phyloP scores from a whole-genome alignment of 2,113 vertebrate genomes.

The Fulica atra region DNA sequence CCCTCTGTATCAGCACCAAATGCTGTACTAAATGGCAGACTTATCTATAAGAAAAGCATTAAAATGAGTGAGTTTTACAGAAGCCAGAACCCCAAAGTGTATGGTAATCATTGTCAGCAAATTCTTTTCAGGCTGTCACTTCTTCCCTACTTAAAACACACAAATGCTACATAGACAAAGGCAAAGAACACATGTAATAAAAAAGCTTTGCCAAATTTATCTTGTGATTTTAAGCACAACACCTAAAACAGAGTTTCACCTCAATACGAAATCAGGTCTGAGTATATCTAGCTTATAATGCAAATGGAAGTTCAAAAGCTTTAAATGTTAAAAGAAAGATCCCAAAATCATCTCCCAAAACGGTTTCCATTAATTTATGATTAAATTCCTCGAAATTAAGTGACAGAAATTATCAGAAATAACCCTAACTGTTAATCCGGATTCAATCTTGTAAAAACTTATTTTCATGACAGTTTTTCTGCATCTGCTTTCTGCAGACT shows the following conservation, averaged over 20 bases:
- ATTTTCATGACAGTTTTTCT: background rate
- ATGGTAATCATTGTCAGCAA: conserved; percentile 51
- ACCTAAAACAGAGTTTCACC: background rate
- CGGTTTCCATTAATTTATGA: background rate
- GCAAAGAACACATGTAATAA: background rate
- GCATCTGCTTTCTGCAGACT: background rate
- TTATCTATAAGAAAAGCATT: conserved; percentile 84
- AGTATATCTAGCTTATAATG: background rate
- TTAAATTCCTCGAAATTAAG: background rate
- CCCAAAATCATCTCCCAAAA: background rate
- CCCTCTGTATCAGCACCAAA: conserved; percentile 97
- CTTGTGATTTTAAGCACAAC: background rate
- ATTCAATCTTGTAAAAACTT: background rate
- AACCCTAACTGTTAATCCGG: background rate
- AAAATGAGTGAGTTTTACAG: conserved; percentile 60
- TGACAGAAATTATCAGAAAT: background rate
- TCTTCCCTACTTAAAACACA: conserved; percentile 34
- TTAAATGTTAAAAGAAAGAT: background rate
- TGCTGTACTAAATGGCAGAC: conserved; percentile 92
- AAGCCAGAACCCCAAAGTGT: conserved; percentile 49
- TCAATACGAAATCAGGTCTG: background rate
- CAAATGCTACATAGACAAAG: conserved; percentile 10
- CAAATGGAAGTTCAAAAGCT: background rate
- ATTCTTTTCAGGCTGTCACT: conserved; percentile 46
- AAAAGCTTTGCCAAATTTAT: conserved; percentile 45